Conservation (phyloP, 2,888 invertebrate species). For the Brachylomia viminalis region DNA sequence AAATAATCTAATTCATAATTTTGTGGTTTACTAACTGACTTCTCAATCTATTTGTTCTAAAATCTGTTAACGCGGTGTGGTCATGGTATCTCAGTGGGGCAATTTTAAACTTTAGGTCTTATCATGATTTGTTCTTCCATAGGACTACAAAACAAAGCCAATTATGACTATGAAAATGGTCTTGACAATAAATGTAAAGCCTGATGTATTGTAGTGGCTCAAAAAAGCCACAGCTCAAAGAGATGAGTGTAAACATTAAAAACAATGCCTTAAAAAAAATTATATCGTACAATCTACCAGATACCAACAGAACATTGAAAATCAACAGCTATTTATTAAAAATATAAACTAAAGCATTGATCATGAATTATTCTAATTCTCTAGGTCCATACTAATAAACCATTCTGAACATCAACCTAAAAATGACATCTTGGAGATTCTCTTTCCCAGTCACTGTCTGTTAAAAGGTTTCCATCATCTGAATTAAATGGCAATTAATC, state of each 20-base stretch:
- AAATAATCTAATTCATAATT: constrained; percentile 33
- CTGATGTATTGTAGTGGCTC: background rate
- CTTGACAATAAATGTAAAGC: background rate
- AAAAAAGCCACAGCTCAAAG: background rate
- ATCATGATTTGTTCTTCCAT: constrained; percentile 12
- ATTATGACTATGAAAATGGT: background rate
- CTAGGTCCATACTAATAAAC: background rate
- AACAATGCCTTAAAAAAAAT: too few species aligned
- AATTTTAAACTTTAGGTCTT: constrained; percentile 4
- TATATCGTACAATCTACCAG: background rate
- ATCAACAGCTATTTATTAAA: background rate
- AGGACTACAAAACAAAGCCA: background rate
- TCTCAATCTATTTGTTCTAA: too few species aligned
- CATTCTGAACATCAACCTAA: background rate
- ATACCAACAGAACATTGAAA: background rate
- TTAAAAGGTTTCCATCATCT: background rate
- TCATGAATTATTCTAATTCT: background rate
- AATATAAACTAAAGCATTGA: background rate
- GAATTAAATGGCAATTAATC: background rate
- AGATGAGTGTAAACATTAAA: background rate
- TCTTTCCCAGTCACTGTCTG: background rate
- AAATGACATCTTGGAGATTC: too few species aligned
- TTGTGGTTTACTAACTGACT: background rate
- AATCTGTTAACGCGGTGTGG: background rate
- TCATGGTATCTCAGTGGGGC: background rate